Conservation (phyloP, 2,113 vertebrate species). For the Cryptoleucopteryx plumbea region DNA sequence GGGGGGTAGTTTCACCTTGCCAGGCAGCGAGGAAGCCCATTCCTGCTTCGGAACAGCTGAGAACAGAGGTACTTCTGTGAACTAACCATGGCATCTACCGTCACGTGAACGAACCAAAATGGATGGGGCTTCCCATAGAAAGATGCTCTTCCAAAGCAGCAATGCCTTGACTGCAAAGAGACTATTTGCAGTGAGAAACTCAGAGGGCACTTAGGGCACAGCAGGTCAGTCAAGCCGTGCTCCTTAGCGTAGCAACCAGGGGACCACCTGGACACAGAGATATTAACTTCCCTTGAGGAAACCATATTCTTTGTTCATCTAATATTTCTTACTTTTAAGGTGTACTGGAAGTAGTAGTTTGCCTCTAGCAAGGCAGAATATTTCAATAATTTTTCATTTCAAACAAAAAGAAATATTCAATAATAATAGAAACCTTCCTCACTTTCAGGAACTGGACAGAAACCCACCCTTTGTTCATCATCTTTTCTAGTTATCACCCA, state of each 20-base stretch:
- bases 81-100: not conserved
- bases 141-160: not conserved
- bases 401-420: not conserved
- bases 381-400: not conserved
- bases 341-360: not conserved
- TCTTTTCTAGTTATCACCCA: not conserved
- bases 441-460: not conserved
- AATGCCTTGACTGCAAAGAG: not conserved
- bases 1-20: not conserved
- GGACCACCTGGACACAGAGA: not conserved
- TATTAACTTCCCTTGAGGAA: not conserved
- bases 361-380: not conserved
- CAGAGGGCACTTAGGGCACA: not conserved
- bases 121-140: fast-evolving
- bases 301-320: not conserved
- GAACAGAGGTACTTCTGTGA: not conserved
- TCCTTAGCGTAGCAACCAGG: not conserved
- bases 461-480: not conserved
- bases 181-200: not conserved
- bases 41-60: not conserved
- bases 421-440: not conserved
- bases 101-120: fast-evolving
- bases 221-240: not conserved
- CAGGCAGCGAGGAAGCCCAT: not conserved
- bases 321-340: not conserved